Evolutionary conservation across 2,113 vertebrate species (phyloP).

Genomic region (Thinocorus orbignyianus): DNA sequence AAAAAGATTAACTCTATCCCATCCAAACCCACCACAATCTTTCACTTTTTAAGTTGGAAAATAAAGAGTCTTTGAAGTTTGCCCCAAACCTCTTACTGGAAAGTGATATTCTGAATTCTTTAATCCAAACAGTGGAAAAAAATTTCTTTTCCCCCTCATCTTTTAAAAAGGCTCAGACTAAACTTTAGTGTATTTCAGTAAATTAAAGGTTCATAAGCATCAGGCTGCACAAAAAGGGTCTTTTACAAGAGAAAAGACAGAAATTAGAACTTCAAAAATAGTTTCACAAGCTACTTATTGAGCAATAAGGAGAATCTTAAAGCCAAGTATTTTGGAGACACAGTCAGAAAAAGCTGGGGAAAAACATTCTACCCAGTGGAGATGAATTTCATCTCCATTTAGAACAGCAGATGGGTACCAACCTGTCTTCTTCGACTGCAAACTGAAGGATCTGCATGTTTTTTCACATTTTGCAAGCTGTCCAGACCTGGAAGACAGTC

Average conservation of each 20-base stretch:
- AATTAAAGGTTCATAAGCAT: not conserved
- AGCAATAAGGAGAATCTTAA: not conserved
- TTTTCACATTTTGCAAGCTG: not conserved
- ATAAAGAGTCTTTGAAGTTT: not conserved
- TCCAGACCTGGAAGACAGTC: constrained; percentile 16
- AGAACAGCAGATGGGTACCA: not conserved
- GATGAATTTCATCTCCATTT: not conserved
- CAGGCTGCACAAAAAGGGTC: not conserved
- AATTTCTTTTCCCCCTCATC: not conserved
- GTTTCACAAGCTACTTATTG: not conserved
- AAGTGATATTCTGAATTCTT: not conserved
- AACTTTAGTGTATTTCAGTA: not conserved
- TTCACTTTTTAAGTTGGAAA: not conserved
- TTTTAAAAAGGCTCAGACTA: not conserved
- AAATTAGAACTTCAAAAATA: not conserved
- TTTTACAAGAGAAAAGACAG: not conserved
- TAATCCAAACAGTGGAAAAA: not conserved
- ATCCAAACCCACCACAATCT: not conserved
- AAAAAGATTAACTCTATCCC: not conserved
- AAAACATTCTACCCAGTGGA: not conserved
- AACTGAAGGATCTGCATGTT: not conserved
- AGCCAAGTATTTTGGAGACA: not conserved
- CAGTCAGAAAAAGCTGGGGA: not conserved
- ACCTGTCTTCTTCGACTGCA: constrained; percentile 39
- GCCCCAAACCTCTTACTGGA: not conserved